Evolutionary conservation across 2,113 vertebrate genomes (phyloP), one percentile per base, ranked within the genome.

Genomic region (Stomatorhinus ivindoensis): DNA sequence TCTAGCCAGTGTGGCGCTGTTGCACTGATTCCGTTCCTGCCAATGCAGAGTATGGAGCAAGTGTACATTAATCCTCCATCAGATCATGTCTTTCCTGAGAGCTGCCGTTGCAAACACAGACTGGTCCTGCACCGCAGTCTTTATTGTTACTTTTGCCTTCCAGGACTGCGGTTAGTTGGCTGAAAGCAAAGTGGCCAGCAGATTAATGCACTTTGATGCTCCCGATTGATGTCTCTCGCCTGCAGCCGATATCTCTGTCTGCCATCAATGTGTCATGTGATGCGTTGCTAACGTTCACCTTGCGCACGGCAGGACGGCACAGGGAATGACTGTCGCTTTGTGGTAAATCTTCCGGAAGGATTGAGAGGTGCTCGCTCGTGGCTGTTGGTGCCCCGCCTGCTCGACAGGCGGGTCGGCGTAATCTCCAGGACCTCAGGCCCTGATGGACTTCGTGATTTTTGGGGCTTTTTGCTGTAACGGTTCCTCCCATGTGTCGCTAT

Each of bases 401-500:
- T 47, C 65, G 24, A 48, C 10, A 88, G 24, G 42, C 89, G 89
- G 91, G 91, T 39, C 19, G 9, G 91, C 58, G 61, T 69, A 13
- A 69, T 69, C 61, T 31, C n/a, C 61, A 10, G 61, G 61, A 10
- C n/a, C 61, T 31, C 9, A 69, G 61, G 10, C 10, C n/a, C 61
- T 69, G 61, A 31, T 31, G n/a, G n/a, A 1, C n/a, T 69, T 69
- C n/a, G 91, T 90, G 89, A 90, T 89, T 90, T 48, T 91, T 88
- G 91, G 92, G 92, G 8, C 93, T 47, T 94, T 95, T 93, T 93
- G 91, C 89, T n/a, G 91, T 92, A 39, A 76, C 88, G 21, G 46
- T 93, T 90, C 91, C 89, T 83, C 92, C 91, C 92, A 91, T 91
- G 91, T 35, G 91, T 93, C 89, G 91, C 91, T 90, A 91, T 91